A percentile compares a stretch with the other conserved stretches of the same genome.
phyloP scores from a whole-genome alignment of 1,140 invertebrate species.

The Drosophila grimshawi region DNA sequence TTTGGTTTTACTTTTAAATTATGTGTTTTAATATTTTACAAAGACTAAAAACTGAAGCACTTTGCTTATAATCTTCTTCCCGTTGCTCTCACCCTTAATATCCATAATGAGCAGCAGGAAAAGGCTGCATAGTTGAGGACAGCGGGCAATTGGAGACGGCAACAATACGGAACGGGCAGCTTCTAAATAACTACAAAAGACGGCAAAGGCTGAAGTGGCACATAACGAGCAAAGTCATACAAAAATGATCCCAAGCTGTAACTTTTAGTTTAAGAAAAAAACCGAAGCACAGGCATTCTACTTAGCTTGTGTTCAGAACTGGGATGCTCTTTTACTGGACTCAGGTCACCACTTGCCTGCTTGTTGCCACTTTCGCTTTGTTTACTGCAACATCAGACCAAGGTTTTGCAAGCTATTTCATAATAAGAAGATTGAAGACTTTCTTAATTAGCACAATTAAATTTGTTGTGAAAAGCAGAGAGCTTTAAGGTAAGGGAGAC shows the following conservation, averaged over 20 bases:
- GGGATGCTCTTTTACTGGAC: not conserved
- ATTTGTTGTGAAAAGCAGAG: not conserved
- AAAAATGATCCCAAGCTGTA: slow-evolving; percentile 23
- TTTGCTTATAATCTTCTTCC: slow-evolving; percentile 74
- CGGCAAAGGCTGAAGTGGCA: slow-evolving; percentile 22
- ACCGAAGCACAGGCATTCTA: slow-evolving; percentile 3
- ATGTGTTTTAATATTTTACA: slow-evolving; percentile 80
- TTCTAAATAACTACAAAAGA: slow-evolving; percentile 30
- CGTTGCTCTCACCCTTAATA: slow-evolving; percentile 28
- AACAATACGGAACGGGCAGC: not conserved
- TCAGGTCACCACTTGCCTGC: not conserved
- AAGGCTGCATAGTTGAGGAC: not conserved
- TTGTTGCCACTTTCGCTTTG: not conserved
- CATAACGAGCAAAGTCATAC: slow-evolving; percentile 28
- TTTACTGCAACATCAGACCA: not conserved
- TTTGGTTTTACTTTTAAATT: slow-evolving; percentile 66
- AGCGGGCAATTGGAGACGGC: too few species aligned
- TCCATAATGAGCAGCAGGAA: slow-evolving; percentile 29
- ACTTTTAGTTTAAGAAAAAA: slow-evolving; percentile 33
- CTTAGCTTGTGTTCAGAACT: slow-evolving; percentile 5
- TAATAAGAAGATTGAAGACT: not conserved
- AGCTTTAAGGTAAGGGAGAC: not conserved
- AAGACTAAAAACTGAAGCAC: slow-evolving; percentile 76
- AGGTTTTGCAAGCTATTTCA: not conserved
- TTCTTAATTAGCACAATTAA: not conserved